These are phyloP conservation scores for Himantopus leucocephalus DNA, from an alignment of 2,113 vertebrate genomes.

Conservation along the genomic window DNA sequence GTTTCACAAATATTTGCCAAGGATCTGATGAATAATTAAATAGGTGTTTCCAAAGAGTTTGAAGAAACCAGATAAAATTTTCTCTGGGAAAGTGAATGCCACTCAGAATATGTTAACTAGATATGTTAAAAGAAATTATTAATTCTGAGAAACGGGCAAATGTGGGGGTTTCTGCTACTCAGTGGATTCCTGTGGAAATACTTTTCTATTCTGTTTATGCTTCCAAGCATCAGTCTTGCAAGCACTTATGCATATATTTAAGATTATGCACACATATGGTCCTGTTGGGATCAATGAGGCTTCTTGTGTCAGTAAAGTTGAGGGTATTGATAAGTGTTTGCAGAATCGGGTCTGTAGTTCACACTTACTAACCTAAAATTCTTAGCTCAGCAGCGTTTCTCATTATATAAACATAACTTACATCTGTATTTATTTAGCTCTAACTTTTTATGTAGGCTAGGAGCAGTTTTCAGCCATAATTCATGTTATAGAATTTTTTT, in stretches of 20 bases:
- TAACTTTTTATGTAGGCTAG: slow-evolving; percentile 63
- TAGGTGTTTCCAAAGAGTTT: slow-evolving; percentile 38
- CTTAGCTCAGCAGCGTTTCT: slow-evolving; percentile 71
- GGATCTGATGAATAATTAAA: slow-evolving; percentile 38
- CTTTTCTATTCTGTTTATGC: slow-evolving; percentile 39
- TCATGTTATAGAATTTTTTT: slow-evolving; percentile 62
- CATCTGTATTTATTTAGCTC: slow-evolving; percentile 71
- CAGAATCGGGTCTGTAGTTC: slow-evolving; percentile 63
- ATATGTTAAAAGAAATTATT: slow-evolving; percentile 40
- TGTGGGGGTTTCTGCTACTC: slow-evolving; percentile 4
- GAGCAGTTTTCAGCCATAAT: slow-evolving; percentile 63
- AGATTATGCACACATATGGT: slow-evolving; percentile 49
- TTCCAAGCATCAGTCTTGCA: slow-evolving; percentile 41
- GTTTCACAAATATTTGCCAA: slow-evolving; percentile 51
- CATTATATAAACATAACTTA: slow-evolving; percentile 70
- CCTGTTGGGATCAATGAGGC: slow-evolving; percentile 53
- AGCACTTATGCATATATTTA: slow-evolving; percentile 58
- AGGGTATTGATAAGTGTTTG: slow-evolving; percentile 65
- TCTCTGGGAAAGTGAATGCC: slow-evolving; percentile 44
- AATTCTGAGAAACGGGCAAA: slow-evolving; percentile 10
- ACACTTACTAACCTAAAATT: slow-evolving; percentile 70
- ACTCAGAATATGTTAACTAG: slow-evolving; percentile 35
- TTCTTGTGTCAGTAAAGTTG: slow-evolving; percentile 56
- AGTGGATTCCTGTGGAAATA: slow-evolving; percentile 37
- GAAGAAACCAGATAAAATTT: slow-evolving; percentile 57